These are phyloP conservation scores for Pomacea canaliculata DNA, from an alignment of 2,888 invertebrate genomes.

Conservation along the genomic window DNA sequence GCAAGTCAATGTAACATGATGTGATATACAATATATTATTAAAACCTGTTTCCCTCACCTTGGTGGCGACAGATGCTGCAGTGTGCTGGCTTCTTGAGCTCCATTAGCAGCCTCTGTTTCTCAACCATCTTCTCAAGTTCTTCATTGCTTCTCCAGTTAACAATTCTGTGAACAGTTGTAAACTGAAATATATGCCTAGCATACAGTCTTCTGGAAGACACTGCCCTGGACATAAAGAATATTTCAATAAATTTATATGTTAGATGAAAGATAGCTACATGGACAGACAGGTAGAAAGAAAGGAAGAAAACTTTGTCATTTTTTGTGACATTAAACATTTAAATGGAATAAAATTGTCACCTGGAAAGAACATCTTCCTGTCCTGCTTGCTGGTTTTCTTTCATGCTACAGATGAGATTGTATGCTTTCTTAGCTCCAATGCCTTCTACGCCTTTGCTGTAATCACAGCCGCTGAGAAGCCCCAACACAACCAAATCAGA, in stretches of 20 bases:
- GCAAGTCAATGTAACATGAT: too few species aligned
- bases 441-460: conserved; percentile 24
- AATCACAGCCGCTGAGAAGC: conserved; percentile 28
- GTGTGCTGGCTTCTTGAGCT: conserved; percentile 9
- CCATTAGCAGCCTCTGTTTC: neutral
- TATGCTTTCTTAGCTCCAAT: conserved; percentile 20
- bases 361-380: conserved; percentile 13
- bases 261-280: too few species aligned
- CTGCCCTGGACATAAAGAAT: too few species aligned
- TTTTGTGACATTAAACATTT: too few species aligned
- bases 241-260: too few species aligned
- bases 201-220: too few species aligned
- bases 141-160: conserved; percentile 18
- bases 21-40: too few species aligned
- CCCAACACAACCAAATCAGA: conserved; percentile 20
- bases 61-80: conserved; percentile 8
- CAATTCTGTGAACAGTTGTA: conserved; percentile 6
- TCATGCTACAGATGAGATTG: conserved; percentile 12
- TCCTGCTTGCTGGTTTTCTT: neutral
- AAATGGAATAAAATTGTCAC: conserved; percentile 3
- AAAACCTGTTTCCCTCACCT: neutral
- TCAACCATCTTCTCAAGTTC: conserved; percentile 1
- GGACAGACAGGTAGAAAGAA: too few species aligned
- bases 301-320: too few species aligned
- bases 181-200: neutral